Evolutionary conservation across 1,140 invertebrate species (phyloP).

Genomic region (Drosophila melanogaster): Release_6_plus_ISO1_MT NT_037436.4:8347001-8347500

Average conservation of each 20-base stretch:
- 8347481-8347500: slow-evolving; percentile 27
- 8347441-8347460: slow-evolving; percentile 87
- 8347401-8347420: slow-evolving; percentile 90
- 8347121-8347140: slow-evolving; percentile 14
- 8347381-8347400: slow-evolving; percentile 90
- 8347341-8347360: slow-evolving; percentile 50
- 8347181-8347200: slow-evolving; percentile 91
- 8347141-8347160: slow-evolving; percentile 55
- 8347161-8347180: slow-evolving; percentile 90
- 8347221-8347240: slow-evolving; percentile 94
- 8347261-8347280: slow-evolving; percentile 58
- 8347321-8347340: slow-evolving; percentile 58
- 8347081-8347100: slow-evolving; percentile 18
- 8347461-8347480: slow-evolving; percentile 67
- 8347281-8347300: slow-evolving; percentile 25
- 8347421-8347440: slow-evolving; percentile 89
- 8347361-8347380: slow-evolving; percentile 82
- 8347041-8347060: slow-evolving; percentile 42
- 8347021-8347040: slow-evolving; percentile 35
- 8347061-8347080: slow-evolving; percentile 48
- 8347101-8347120: slow-evolving; percentile 19
- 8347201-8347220: slow-evolving; percentile 91
- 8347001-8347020: slow-evolving; percentile 2
- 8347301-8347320: slow-evolving; percentile 5
- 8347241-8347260: slow-evolving; percentile 78